phyloP scores from a whole-genome alignment of 2,113 vertebrate genomes.

The Pomatorhinus ruficollis region DNA sequence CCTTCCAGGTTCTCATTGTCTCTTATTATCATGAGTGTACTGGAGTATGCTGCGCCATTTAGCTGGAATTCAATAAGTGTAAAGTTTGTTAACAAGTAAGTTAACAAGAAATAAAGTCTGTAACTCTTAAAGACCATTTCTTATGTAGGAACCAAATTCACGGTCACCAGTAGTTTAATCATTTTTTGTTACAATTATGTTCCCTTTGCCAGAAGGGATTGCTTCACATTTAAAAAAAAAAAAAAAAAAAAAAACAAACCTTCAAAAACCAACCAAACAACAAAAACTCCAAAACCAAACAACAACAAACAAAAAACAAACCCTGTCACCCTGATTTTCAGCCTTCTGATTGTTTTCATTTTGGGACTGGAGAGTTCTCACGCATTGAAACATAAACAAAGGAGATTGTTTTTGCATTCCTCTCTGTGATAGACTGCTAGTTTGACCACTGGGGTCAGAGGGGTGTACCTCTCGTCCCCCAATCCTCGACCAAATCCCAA shows the following conservation, averaged over 20 bases:
- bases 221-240: not conserved
- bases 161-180: not conserved
- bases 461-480: too few species aligned
- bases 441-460: too few species aligned
- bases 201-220: not conserved
- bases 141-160: not conserved
- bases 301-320: not conserved
- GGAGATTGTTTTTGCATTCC: too few species aligned
- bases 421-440: too few species aligned
- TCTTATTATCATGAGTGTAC: not conserved
- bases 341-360: too few species aligned
- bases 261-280: not conserved
- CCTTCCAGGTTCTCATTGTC: not conserved
- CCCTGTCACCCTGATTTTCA: too few species aligned
- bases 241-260: not conserved
- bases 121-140: not conserved
- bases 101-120: not conserved
- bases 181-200: not conserved
- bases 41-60: not conserved
- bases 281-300: not conserved
- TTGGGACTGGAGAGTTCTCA: too few species aligned
- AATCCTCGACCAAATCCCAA: too few species aligned
- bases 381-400: too few species aligned
- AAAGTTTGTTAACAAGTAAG: not conserved
- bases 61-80: not conserved